Conservation (phyloP, 2,113 vertebrate genomes). For the Oncorhynchus masou region DNA sequence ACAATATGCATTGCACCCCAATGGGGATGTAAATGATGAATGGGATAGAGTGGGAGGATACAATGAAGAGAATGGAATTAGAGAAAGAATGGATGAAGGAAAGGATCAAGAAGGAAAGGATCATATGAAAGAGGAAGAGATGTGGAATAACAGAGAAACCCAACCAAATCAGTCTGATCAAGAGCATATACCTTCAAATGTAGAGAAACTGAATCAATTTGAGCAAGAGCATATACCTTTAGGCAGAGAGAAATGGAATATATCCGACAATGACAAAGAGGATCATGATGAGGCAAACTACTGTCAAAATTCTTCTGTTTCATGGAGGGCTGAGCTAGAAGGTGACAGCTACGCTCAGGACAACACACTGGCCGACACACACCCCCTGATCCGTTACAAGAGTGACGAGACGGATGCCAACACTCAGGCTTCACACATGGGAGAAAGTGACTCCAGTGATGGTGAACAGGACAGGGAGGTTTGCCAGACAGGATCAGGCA, state of each 20-base stretch:
- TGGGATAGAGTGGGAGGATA: constrained; percentile 61
- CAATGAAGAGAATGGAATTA: constrained; percentile 38
- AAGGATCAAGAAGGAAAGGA: neutral
- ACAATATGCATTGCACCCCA: constrained; percentile 50
- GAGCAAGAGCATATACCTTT: neutral
- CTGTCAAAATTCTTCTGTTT: constrained; percentile 70
- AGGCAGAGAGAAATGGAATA: constrained; percentile 10
- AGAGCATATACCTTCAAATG: constrained; percentile 49
- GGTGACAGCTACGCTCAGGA: constrained; percentile 74
- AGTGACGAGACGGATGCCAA: constrained; percentile 71
- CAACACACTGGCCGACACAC: constrained; percentile 75
- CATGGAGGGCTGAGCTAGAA: constrained; percentile 70
- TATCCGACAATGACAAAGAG: constrained; percentile 32
- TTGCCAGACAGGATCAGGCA: constrained; percentile 28
- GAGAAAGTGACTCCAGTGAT: constrained; percentile 63
- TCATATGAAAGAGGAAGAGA: too few relatives aligned
- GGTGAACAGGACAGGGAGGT: constrained; percentile 64
- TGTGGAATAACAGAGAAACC: constrained; percentile 18
- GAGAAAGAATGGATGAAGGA: constrained; percentile 5
- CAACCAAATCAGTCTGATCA: constrained; percentile 56
- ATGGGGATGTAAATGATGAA: constrained; percentile 64
- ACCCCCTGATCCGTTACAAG: constrained; percentile 74
- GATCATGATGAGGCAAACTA: constrained; percentile 51
- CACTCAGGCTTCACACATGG: constrained; percentile 58
- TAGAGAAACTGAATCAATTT: constrained; percentile 8